These are phyloP conservation scores for Harpagus bidentatus DNA, from an alignment of 2,113 vertebrate genomes.

Conservation along the genomic window DNA sequence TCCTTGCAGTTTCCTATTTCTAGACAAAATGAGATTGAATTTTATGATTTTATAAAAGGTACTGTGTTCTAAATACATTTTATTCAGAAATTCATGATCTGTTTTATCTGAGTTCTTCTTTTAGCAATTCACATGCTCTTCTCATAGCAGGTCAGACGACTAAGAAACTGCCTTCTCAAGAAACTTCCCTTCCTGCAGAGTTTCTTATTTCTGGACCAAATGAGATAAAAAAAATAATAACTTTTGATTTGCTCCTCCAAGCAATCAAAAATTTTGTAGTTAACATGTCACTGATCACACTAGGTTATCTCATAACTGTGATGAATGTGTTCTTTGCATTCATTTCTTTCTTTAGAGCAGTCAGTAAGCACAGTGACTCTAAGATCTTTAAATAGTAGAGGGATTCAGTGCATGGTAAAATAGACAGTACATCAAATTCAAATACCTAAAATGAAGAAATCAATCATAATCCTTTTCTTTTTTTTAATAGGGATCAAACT, in stretches of 20 bases:
- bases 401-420: neutral
- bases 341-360: neutral
- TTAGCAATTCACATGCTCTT: neutral
- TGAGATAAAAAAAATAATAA: neutral
- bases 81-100: neutral
- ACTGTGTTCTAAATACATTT: neutral
- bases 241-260: neutral
- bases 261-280: neutral
- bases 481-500: neutral
- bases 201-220: neutral
- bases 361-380: neutral
- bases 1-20: neutral
- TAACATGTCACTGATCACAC: neutral
- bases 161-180: neutral
- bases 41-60: neutral
- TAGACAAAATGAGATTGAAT: neutral
- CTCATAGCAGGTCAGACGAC: neutral
- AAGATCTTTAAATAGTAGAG: neutral
- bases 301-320: neutral
- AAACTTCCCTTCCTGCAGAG: neutral
- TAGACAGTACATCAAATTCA: neutral
- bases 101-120: neutral
- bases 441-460: neutral
- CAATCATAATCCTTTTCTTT: neutral
- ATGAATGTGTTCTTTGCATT: neutral